Base-by-base conservation (phyloP, 2,888 invertebrate species). In the Kryphioiulus occultus region DNA sequence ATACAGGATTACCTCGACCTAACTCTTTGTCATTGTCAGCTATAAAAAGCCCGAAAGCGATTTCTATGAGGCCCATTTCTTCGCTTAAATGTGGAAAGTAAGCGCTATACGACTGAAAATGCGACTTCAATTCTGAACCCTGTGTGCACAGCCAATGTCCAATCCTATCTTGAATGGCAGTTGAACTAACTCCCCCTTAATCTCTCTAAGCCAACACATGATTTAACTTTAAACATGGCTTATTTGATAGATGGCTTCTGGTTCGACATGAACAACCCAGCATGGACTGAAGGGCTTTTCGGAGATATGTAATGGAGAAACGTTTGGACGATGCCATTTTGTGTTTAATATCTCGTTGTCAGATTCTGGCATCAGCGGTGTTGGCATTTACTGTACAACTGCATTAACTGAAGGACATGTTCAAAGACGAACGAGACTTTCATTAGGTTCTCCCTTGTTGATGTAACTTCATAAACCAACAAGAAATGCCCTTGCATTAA, bases 81-180 rank as follows among this genome's bases (percentile, higher is more conserved):
- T 68, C 68, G 68, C 22, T 26, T 26, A 68, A 68, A 68, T 68
- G 68, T 68, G 12, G 12, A 68, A 68, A 68, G 68, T 26, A 68
- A 68, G 68, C 68, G 68, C n/a, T 68, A 17, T 42, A n/a, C 26
- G 68, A 68, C 26, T 10, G 26, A 68, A 68, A 68, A 68, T 68
- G 26, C 68, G 68, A 68, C 68, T 68, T 22, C 68, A 68, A 68
- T 68, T 26, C 26, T 5, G 68, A 10, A 10, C 9, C 68, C 68
- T 3, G n/a, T 22, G 26, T 26, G 68, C 68, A 10, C 68, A 68
- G 68, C 26, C 68, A 68, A 68, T 10, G 68, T 68, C 68, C 68
- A 68, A 68, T 68, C 68, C 68, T 68, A 68, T 68, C 68, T 68
- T 68, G 68, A 68, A 68, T 68, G 68, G 68, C 68, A 68, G 68